These are phyloP conservation scores for Smittia sp. DNA, from an alignment of 2,888 invertebrate species.

Conservation along the genomic window DNA sequence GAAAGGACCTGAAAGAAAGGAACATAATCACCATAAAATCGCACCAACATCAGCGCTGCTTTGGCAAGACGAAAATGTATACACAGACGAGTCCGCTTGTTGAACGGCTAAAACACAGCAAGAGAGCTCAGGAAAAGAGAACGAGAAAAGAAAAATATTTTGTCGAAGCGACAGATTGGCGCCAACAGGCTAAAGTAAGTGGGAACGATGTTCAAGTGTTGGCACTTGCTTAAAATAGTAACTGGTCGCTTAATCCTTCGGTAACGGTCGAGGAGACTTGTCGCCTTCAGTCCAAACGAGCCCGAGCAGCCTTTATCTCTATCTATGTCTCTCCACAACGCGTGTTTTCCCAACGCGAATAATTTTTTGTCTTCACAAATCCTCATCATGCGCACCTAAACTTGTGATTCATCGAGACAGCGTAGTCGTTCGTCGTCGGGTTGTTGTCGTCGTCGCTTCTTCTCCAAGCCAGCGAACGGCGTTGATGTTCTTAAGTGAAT, in stretches of 20 bases:
- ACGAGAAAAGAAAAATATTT: conserved; percentile 40
- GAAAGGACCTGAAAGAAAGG: conserved; percentile 15
- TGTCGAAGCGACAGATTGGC: conserved; percentile 40
- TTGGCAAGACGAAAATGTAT: conserved; percentile 8
- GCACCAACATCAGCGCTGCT: conserved; percentile 33
- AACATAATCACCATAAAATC: conserved; percentile 39
- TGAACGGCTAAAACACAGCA: conserved; percentile 40
- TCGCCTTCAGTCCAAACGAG: no score
- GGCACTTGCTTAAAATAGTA: background rate
- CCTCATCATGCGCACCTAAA: background rate
- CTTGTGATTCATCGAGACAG: background rate
- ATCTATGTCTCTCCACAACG: no score
- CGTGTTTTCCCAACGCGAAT: background rate
- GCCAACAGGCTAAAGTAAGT: conserved; percentile 32
- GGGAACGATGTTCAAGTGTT: conserved; percentile 37
- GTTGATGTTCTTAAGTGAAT: background rate
- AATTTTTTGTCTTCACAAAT: background rate
- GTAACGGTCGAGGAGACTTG: no score
- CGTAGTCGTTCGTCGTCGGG: no score
- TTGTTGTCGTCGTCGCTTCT: background rate
- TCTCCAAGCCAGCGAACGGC: background rate
- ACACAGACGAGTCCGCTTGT: conserved; percentile 40
- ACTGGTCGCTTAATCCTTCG: no score
- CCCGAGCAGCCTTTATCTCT: no score
- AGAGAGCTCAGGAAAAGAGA: conserved; percentile 39